Conservation (phyloP, 35 echinoderm and acorn worm species). For the Diadema setosum region DNA sequence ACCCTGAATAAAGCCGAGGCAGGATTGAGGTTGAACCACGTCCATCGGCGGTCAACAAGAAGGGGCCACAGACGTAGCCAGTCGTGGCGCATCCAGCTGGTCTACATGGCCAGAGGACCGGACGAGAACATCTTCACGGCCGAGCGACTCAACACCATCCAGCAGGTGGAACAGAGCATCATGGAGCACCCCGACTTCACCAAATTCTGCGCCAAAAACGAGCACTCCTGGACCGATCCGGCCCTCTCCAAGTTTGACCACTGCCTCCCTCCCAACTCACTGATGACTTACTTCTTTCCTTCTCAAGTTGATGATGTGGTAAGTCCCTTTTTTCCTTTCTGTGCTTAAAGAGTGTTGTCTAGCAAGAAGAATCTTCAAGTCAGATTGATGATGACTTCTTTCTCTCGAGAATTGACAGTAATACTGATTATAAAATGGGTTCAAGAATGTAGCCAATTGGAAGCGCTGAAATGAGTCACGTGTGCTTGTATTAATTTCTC, state of each 20-base stretch:
- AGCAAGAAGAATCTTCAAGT: too few relatives aligned
- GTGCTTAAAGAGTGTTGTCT: too few relatives aligned
- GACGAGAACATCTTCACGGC: conserved; percentile 75
- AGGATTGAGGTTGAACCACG: neutral
- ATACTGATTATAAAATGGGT: too few relatives aligned
- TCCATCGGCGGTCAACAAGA: neutral
- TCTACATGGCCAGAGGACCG: conserved; percentile 60
- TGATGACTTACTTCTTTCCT: conserved; percentile 93
- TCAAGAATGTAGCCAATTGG: too few relatives aligned
- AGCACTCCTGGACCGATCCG: conserved; percentile 8
- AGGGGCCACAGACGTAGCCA: neutral
- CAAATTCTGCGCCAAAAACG: conserved; percentile 39
- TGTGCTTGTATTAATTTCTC: too few relatives aligned
- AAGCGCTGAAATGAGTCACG: too few relatives aligned
- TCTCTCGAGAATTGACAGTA: too few relatives aligned
- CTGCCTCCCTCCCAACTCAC: conserved; percentile 67
- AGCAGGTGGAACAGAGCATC: conserved; percentile 75
- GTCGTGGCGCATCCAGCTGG: conserved; percentile 54
- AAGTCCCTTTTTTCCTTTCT: too few relatives aligned
- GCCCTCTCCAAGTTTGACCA: conserved; percentile 21
- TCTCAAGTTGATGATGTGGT: conserved; percentile 50
- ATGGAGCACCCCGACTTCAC: conserved; percentile 62
- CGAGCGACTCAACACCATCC: conserved; percentile 64
- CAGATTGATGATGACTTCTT: too few relatives aligned
- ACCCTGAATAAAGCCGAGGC: too few relatives aligned